Conservation (phyloP, 2,113 vertebrate genomes). For the Amphilophus citrinellus region DNA sequence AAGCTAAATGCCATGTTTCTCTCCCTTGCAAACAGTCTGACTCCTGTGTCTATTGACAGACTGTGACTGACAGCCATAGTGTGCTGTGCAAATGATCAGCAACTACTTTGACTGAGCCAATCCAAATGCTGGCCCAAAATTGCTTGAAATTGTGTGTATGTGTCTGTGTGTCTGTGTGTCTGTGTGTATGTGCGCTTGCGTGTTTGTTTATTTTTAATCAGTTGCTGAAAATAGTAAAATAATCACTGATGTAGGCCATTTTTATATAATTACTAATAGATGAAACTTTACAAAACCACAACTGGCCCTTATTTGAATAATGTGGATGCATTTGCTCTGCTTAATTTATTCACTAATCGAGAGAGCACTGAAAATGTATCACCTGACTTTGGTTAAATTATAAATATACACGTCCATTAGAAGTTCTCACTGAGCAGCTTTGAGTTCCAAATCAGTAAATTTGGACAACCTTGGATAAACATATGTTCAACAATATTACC, state of each 20-base stretch:
- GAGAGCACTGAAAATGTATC: background rate
- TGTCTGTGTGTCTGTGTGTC: background rate
- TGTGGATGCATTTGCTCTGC: background rate
- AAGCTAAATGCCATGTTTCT: conserved; percentile 5
- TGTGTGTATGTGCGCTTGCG: background rate
- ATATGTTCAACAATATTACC: no score
- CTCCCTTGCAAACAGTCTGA: background rate
- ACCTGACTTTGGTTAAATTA: background rate
- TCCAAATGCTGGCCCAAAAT: background rate
- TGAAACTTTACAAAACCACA: background rate
- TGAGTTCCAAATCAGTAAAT: no score
- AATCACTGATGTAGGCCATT: background rate
- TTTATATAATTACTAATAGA: background rate
- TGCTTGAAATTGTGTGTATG: background rate
- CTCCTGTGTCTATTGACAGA: background rate
- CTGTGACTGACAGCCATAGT: conserved; percentile 1
- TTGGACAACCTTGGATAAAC: no score
- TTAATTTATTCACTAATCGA: background rate
- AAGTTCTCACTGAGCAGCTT: no score
- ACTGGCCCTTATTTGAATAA: no score
- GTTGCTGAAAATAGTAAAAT: background rate
- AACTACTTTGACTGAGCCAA: background rate
- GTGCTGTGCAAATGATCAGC: conserved; percentile 5
- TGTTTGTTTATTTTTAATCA: background rate
- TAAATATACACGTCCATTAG: no score